Evolutionary conservation across 2,888 invertebrate genomes (phyloP).

Genomic region (Arge pagana): DNA sequence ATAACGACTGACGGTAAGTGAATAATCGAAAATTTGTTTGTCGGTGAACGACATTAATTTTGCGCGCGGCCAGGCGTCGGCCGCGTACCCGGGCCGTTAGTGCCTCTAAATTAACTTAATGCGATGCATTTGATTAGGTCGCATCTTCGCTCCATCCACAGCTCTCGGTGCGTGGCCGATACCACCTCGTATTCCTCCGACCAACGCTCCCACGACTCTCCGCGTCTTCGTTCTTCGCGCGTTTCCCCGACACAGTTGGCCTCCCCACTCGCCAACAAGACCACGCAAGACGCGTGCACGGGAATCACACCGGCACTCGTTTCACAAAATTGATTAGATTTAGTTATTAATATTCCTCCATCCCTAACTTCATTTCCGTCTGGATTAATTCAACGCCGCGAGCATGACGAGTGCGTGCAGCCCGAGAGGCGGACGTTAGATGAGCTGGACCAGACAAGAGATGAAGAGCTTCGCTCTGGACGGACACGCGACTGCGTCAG

Average conservation of each 20-base stretch:
- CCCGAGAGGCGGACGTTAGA: slow-evolving; percentile 7
- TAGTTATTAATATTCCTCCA: slow-evolving; percentile 58
- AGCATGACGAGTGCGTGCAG: slow-evolving; percentile 47
- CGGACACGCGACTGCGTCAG: not conserved
- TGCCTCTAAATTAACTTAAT: slow-evolving; percentile 50
- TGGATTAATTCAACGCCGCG: slow-evolving; percentile 54
- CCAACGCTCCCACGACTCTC: not conserved
- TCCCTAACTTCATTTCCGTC: slow-evolving; percentile 56
- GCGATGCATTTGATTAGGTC: slow-evolving; percentile 54
- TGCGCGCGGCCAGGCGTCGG: slow-evolving; percentile 18
- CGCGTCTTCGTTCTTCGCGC: too few relatives aligned
- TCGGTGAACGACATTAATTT: slow-evolving; percentile 31
- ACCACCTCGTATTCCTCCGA: not conserved
- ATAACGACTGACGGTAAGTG: slow-evolving; percentile 19
- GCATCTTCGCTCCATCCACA: slow-evolving; percentile 24
- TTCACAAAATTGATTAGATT: slow-evolving; percentile 56
- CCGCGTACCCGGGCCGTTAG: slow-evolving; percentile 30
- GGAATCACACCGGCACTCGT: slow-evolving; percentile 37
- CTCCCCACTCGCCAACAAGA: slow-evolving; percentile 4
- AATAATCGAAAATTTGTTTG: slow-evolving; percentile 32
- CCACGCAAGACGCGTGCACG: slow-evolving; percentile 34
- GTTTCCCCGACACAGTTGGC: not conserved
- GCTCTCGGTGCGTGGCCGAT: slow-evolving; percentile 11
- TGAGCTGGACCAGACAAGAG: slow-evolving; percentile 1
- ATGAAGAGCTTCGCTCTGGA: not conserved